Evolutionary conservation across 2,113 vertebrate genomes (phyloP).

Genomic region (Sapajus apella): DNA sequence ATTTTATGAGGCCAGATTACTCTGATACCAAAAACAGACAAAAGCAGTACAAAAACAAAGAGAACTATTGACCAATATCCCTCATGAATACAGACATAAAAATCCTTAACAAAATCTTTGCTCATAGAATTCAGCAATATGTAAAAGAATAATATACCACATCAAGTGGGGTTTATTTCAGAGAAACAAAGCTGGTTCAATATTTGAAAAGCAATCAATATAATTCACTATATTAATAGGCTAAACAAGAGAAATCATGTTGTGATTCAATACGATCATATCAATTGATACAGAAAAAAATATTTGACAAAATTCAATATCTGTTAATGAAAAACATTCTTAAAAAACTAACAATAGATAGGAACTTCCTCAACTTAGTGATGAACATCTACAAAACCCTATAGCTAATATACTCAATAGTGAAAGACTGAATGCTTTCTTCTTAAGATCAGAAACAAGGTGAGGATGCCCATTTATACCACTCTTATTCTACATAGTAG

Average conservation of each 20-base stretch:
- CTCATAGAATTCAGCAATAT: conserved; percentile 35
- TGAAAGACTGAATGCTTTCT: background rate
- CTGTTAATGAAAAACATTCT: background rate
- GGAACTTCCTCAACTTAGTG: conserved; percentile 5
- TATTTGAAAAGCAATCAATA: conserved; percentile 47
- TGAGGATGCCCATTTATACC: background rate
- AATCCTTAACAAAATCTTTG: conserved; percentile 22
- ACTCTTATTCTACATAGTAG: conserved; percentile 9
- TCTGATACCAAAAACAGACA: conserved; percentile 17
- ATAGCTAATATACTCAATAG: background rate
- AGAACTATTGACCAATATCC: background rate
- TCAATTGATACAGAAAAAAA: conserved; percentile 30
- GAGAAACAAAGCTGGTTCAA: background rate
- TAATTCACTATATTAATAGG: background rate
- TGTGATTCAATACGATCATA: background rate
- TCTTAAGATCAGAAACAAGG: background rate
- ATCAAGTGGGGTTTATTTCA: conserved; percentile 14
- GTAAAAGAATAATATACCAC: background rate
- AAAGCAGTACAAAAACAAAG: background rate
- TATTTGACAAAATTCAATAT: conserved; percentile 43
- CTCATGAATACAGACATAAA: background rate
- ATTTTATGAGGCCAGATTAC: background rate
- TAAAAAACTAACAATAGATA: conserved; percentile 1
- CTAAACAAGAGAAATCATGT: conserved; percentile 32
- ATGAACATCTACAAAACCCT: background rate